A percentile compares a stretch with the other conserved stretches of the same genome.
These are phyloP conservation scores for Antrozous pallidus DNA, from an alignment of 2,797 vertebrate species.

Conservation along the genomic window DNA sequence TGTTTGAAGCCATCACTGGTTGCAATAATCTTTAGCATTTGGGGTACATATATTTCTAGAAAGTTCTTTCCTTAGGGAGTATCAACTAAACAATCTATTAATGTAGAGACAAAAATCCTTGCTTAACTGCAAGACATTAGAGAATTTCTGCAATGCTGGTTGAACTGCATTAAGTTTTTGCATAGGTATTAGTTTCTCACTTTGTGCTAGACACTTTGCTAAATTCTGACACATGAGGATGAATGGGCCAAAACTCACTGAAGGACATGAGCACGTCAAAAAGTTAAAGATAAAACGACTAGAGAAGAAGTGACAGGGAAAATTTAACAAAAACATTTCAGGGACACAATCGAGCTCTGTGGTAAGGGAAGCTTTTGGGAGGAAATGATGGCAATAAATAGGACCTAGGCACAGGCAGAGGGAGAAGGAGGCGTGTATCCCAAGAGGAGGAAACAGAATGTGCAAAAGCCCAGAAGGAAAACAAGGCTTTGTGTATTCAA, in stretches of 20 bases:
- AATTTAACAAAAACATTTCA: neutral
- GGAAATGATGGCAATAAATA: neutral
- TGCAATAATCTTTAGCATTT: neutral
- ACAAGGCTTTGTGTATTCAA: neutral
- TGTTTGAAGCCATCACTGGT: neutral
- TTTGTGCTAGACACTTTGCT: neutral
- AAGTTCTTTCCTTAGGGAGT: neutral
- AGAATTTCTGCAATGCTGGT: neutral
- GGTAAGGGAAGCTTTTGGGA: neutral
- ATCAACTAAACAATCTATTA: neutral
- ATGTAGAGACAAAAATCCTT: neutral
- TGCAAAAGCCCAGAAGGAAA: neutral
- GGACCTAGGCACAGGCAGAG: no score
- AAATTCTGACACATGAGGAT: conserved; percentile 12
- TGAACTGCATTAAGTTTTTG: neutral
- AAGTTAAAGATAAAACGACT: neutral
- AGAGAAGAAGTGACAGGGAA: neutral
- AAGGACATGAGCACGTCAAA: neutral
- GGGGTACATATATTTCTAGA: neutral
- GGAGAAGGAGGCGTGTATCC: neutral
- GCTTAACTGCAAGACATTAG: neutral
- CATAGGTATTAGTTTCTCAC: neutral
- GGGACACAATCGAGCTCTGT: neutral
- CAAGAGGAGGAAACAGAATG: neutral
- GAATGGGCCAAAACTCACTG: neutral